phyloP scores from a whole-genome alignment of 2,797 vertebrate genomes.

The Melanotaenia pygmaea region DNA sequence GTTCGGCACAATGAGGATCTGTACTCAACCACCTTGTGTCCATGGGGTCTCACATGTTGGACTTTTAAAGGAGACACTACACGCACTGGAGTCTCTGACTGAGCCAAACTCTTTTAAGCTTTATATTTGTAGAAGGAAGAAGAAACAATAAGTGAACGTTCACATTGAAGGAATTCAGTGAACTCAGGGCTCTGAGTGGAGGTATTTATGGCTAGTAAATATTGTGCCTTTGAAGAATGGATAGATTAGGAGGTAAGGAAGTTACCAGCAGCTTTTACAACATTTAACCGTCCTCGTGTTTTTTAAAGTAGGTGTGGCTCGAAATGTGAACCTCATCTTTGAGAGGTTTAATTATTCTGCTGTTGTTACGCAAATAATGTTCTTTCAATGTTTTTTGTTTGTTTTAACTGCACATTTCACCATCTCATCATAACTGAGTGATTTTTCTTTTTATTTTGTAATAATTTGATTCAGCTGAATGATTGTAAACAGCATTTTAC shows the following conservation, averaged over 20 bases:
- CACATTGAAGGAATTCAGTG: constrained; percentile 57
- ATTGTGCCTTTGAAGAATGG: constrained; percentile 47
- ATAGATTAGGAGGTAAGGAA: constrained; percentile 32
- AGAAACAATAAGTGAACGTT: constrained; percentile 39
- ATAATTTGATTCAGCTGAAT: too few species aligned
- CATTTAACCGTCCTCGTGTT: constrained; percentile 33
- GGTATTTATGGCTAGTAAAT: constrained; percentile 47
- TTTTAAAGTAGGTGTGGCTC: constrained; percentile 45
- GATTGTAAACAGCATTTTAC: too few species aligned
- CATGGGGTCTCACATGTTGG: constrained; percentile 19
- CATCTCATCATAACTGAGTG: background rate
- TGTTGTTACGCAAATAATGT: constrained; percentile 1
- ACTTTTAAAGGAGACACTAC: constrained; percentile 17
- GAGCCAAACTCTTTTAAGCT: constrained; percentile 29
- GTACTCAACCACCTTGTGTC: constrained; percentile 2
- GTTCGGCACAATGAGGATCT: background rate
- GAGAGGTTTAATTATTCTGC: constrained; percentile 2
- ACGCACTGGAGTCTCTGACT: constrained; percentile 45
- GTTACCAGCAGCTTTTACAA: constrained; percentile 13
- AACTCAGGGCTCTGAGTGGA: constrained; percentile 67
- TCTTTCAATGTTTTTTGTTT: background rate
- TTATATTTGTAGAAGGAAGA: constrained; percentile 7
- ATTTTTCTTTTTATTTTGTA: too few species aligned
- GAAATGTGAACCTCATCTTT: constrained; percentile 30
- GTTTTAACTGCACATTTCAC: constrained; percentile 35